phyloP scores from a whole-genome alignment of 2,888 invertebrate genomes.

The Diogma glabrata region DNA sequence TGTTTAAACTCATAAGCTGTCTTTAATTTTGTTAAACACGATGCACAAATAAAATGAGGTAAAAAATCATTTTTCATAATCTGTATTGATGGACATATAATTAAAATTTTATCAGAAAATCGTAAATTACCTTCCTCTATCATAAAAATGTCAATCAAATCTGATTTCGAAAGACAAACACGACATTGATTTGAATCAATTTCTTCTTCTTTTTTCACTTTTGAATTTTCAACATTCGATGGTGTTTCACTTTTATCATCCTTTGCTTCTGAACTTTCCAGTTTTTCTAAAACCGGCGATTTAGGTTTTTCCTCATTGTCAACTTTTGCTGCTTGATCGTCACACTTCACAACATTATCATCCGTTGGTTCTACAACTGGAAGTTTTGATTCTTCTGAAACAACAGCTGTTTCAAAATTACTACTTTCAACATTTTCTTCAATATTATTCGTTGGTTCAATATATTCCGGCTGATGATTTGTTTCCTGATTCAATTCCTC shows the following conservation, averaged over 20 bases:
- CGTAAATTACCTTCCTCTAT: conserved; percentile 25
- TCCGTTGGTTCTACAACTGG: neutral
- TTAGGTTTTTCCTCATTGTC: neutral
- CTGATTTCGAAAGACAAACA: conserved; percentile 29
- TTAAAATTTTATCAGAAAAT: conserved; percentile 35
- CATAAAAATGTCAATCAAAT: conserved; percentile 30
- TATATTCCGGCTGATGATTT: neutral
- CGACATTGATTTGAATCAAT: conserved; percentile 34
- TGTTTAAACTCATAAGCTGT: conserved; percentile 33
- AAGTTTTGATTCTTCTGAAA: no score
- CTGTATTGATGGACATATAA: conserved; percentile 32
- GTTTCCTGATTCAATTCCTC: neutral
- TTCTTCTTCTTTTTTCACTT: conserved; percentile 15
- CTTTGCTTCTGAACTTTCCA: neutral
- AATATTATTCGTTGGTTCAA: no score
- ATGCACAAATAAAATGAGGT: conserved; percentile 34
- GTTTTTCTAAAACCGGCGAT: neutral
- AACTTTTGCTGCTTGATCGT: neutral
- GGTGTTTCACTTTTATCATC: neutral
- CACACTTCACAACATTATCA: neutral
- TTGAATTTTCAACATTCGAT: neutral
- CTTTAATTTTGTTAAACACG: conserved; percentile 32
- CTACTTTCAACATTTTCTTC: no score
- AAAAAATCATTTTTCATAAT: conserved; percentile 34
- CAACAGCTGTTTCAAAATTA: no score